Percentiles rank a stretch among this genome's conserved stretches.
Conservation (phyloP, 1,140 invertebrate species). For the Drosophila micromelanica region DNA sequence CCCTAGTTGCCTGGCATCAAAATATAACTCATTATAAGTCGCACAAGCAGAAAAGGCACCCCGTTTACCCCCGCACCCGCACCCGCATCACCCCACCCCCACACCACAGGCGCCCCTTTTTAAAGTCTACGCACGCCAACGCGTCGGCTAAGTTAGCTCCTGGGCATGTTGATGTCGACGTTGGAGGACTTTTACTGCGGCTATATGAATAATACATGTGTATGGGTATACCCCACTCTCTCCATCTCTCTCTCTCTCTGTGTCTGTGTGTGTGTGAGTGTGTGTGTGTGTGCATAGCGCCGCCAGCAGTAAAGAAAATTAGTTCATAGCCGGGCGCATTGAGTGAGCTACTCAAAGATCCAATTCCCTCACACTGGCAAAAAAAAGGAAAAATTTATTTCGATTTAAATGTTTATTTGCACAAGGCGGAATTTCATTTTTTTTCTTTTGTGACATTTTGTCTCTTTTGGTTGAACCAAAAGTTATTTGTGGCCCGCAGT, state of each 20-base stretch:
- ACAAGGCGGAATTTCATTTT: constrained; percentile 26
- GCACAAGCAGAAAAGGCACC: constrained; percentile 9
- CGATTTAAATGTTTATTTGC: constrained; percentile 74
- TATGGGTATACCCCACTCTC: background rate
- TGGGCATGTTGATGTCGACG: constrained; percentile 60
- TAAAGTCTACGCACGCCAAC: constrained; percentile 79
- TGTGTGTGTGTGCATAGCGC: constrained; percentile 47
- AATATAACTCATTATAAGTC: constrained; percentile 53
- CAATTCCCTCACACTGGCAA: background rate
- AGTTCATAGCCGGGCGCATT: constrained; percentile 65
- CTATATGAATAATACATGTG: constrained; percentile 76
- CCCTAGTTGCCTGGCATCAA: constrained; percentile 41
- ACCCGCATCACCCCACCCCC: background rate
- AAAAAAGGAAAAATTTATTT: constrained; percentile 51
- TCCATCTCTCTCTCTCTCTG: no score
- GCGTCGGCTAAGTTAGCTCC: constrained; percentile 65
- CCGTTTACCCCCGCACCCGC: background rate
- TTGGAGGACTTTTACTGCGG: constrained; percentile 73
- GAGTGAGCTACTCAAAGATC: constrained; percentile 63
- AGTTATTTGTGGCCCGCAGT: constrained; percentile 55
- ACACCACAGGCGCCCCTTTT: constrained; percentile 47
- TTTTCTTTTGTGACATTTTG: constrained; percentile 5
- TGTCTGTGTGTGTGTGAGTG: constrained; percentile 6
- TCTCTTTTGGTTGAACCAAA: constrained; percentile 10
- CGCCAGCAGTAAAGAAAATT: constrained; percentile 70